These are phyloP conservation scores for Syrrhaptes paradoxus DNA, from an alignment of 2,113 vertebrate species.

Conservation along the genomic window DNA sequence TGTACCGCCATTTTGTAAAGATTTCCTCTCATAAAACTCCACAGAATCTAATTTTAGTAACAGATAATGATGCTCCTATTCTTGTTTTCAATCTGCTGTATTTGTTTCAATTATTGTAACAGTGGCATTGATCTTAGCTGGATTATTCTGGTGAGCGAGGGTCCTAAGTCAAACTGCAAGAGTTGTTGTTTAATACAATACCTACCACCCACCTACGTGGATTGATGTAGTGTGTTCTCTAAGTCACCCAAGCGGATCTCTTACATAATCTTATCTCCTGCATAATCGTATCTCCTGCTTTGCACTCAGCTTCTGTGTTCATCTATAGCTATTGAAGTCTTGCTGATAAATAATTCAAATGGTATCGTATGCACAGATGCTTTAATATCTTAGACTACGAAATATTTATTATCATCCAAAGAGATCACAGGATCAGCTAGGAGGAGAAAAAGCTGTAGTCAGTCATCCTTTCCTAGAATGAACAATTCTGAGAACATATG, in stretches of 20 bases:
- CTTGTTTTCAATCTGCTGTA: not conserved
- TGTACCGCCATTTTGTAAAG: not conserved
- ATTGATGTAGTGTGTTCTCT: not conserved
- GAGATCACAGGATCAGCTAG: not conserved
- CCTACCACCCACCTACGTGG: not conserved
- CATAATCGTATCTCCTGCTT: not conserved
- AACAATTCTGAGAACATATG: not conserved
- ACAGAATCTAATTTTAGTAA: not conserved
- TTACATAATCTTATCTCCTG: not conserved
- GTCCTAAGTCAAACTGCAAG: not conserved
- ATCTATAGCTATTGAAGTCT: not conserved
- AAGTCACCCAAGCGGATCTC: not conserved
- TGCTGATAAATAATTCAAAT: slow-evolving; percentile 17
- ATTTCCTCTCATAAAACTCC: not conserved
- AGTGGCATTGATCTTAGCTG: not conserved
- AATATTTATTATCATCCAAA: not conserved
- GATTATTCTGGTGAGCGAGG: not conserved
- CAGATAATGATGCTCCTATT: not conserved
- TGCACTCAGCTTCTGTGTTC: not conserved
- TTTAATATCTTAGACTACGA: not conserved
- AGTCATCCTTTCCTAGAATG: not conserved
- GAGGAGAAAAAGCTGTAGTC: not conserved
- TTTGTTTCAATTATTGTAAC: not conserved
- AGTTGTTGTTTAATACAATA: not conserved
- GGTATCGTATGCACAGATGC: not conserved